phyloP scores from a whole-genome alignment of 2,888 invertebrate genomes.

The Hypena proboscidalis region DNA sequence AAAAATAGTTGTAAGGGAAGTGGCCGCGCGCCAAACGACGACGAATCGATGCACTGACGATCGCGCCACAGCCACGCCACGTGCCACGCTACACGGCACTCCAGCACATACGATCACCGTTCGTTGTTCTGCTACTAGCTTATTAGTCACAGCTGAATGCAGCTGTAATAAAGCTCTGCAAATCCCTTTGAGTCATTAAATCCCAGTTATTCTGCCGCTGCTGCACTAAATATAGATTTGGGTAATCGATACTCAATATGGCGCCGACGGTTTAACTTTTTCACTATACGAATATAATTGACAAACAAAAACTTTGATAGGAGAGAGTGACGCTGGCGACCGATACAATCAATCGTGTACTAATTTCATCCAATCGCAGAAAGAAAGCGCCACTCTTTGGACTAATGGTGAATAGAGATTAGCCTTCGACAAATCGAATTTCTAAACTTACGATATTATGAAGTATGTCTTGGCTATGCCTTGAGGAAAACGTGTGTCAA shows the following conservation, averaged over 20 bases:
- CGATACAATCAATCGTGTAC: slow-evolving; percentile 26
- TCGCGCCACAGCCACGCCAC: background rate
- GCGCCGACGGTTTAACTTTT: slow-evolving; percentile 9
- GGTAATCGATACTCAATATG: slow-evolving; percentile 12
- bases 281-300: slow-evolving; percentile 33
- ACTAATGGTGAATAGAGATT: slow-evolving; percentile 30
- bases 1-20: slow-evolving; percentile 28
- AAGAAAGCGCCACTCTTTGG: slow-evolving; percentile 14
- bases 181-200: too few relatives aligned
- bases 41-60: too few relatives aligned
- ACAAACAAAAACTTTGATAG: too few relatives aligned
- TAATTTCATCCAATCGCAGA: slow-evolving; percentile 23
- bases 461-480: background rate
- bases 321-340: slow-evolving; percentile 11
- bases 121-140: slow-evolving; percentile 7
- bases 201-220: slow-evolving; percentile 5
- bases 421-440: slow-evolving; percentile 18
- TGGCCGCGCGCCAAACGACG: slow-evolving; percentile 29
- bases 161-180: too few relatives aligned
- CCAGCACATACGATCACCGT: too few relatives aligned
- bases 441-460: slow-evolving; percentile 2
- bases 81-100: background rate
- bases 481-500: too few relatives aligned
- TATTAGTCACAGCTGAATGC: background rate
- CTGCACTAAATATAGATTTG: slow-evolving; percentile 13